Conservation (phyloP, 2,888 invertebrate genomes). For the Alentia gelatinosa region DNA sequence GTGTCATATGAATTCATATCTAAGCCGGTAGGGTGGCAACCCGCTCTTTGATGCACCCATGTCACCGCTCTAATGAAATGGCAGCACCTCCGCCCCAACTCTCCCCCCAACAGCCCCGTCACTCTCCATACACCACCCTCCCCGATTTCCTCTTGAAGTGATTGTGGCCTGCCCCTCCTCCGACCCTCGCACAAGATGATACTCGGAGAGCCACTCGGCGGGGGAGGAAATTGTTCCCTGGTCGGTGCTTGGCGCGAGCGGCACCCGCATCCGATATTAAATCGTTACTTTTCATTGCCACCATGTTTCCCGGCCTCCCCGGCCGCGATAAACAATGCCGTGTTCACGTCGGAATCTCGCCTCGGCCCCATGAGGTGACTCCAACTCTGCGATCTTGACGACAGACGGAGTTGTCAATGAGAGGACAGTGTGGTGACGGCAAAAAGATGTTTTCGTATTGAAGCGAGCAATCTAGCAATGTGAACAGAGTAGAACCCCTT, state of each 20-base stretch:
- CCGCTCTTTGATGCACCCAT: constrained; percentile 19
- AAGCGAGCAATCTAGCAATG: no score
- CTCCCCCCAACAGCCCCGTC: background rate
- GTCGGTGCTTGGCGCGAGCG: background rate
- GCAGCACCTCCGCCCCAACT: background rate
- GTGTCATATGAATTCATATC: constrained; percentile 29
- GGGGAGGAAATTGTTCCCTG: constrained; percentile 2
- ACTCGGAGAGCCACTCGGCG: background rate
- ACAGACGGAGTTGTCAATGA: no score
- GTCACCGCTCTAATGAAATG: constrained; percentile 30
- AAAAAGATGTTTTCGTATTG: no score
- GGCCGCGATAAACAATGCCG: background rate
- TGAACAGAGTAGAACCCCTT: no score
- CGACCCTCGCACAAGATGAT: background rate
- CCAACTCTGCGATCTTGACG: no score
- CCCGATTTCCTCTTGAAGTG: background rate
- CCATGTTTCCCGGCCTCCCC: background rate
- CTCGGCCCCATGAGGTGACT: no score
- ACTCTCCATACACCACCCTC: background rate
- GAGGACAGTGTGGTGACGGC: no score
- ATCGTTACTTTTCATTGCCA: constrained; percentile 6
- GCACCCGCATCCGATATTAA: background rate
- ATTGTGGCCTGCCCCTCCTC: background rate
- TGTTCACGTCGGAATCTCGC: background rate
- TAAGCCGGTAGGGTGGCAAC: background rate